phyloP scores from a whole-genome alignment of 2,797 vertebrate genomes.

The Danio aesculapii region DNA sequence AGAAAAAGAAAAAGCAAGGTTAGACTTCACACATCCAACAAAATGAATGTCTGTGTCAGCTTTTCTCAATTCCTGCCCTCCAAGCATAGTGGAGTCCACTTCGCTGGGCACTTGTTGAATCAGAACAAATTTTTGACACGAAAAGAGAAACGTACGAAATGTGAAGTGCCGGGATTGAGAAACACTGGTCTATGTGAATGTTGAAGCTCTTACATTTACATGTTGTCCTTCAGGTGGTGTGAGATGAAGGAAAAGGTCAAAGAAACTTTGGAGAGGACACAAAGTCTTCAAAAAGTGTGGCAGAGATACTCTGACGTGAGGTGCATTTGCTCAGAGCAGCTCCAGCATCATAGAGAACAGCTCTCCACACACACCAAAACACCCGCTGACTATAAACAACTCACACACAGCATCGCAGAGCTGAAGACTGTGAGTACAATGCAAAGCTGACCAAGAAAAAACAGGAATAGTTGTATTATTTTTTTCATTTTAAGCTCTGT shows the following conservation, averaged over 20 bases:
- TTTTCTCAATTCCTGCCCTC: too few species aligned
- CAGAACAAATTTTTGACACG: too few species aligned
- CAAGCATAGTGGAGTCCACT: too few species aligned
- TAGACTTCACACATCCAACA: slow-evolving; percentile 22
- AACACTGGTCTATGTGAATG: not conserved
- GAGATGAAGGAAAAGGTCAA: slow-evolving; percentile 70
- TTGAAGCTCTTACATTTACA: slow-evolving; percentile 3
- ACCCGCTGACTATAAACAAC: slow-evolving; percentile 64
- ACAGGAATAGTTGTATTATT: not conserved
- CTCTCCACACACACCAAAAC: slow-evolving; percentile 64
- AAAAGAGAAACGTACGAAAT: too few species aligned
- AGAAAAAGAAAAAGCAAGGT: slow-evolving; percentile 66
- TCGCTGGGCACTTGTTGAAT: too few species aligned
- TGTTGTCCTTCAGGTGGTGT: slow-evolving; percentile 80
- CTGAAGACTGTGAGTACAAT: slow-evolving; percentile 63
- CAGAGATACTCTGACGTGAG: slow-evolving; percentile 66
- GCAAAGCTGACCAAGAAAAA: not conserved
- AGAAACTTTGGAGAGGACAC: slow-evolving; percentile 70
- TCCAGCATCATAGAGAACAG: slow-evolving; percentile 72
- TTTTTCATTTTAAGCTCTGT: not conserved
- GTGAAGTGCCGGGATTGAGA: too few species aligned
- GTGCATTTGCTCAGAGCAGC: slow-evolving; percentile 52
- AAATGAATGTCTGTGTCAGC: not conserved
- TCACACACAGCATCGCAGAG: slow-evolving; percentile 68
- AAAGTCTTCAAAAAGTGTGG: slow-evolving; percentile 78